Evolutionary conservation across 2,113 vertebrate genomes (phyloP).

Genomic region (Ploceus nigricollis): DNA sequence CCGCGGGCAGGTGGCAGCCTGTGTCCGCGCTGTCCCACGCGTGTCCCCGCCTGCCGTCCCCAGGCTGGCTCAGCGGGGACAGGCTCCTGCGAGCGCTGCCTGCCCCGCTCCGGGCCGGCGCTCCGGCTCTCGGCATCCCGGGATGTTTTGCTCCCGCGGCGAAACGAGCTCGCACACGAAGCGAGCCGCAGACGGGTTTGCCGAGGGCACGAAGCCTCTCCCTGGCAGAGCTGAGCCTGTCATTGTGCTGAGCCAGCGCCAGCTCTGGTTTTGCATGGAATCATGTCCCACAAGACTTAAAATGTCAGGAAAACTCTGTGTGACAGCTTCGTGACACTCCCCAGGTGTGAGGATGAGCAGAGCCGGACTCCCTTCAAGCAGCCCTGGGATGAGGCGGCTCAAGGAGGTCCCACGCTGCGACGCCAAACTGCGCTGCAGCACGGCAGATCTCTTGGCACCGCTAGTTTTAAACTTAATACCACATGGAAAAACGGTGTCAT

Average conservation of each 20-base stretch:
- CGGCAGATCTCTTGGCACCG: background rate
- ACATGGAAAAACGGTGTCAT: background rate
- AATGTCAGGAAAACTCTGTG: background rate
- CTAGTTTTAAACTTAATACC: background rate
- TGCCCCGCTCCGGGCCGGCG: background rate
- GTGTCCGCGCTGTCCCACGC: background rate
- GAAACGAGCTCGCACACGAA: accelerated
- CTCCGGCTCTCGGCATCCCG: background rate
- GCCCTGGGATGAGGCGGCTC: background rate
- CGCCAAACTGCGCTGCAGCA: background rate
- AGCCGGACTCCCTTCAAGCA: background rate
- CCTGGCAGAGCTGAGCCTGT: background rate
- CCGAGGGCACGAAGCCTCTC: background rate
- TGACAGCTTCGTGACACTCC: background rate
- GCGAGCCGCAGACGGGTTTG: background rate
- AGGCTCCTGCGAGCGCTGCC: background rate
- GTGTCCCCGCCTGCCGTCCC: background rate
- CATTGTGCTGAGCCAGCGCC: background rate
- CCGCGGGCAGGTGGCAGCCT: constrained; percentile 10
- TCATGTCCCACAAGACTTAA: background rate
- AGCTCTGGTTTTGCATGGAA: background rate
- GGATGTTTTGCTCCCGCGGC: accelerated
- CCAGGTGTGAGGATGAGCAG: background rate
- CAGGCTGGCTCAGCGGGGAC: accelerated
- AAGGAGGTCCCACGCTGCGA: background rate